phyloP scores from a whole-genome alignment of 2,113 vertebrate genomes.

The Jaculus jaculus region DNA sequence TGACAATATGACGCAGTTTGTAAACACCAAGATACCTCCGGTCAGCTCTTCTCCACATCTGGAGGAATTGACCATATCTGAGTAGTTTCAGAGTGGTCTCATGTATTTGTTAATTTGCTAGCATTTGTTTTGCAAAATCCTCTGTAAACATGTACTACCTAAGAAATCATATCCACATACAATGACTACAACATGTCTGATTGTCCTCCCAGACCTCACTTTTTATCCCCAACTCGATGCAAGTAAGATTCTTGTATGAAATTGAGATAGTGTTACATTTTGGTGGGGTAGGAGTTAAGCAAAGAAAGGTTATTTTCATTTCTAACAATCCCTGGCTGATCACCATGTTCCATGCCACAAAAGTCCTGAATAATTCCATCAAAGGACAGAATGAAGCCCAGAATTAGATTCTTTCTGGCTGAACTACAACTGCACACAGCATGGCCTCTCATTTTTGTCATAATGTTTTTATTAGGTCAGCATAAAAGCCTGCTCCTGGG shows the following conservation, averaged over 20 bases:
- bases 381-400: conserved; percentile 80
- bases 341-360: conserved; percentile 83
- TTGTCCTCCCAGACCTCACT: background rate
- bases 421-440: conserved; percentile 75
- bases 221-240: background rate
- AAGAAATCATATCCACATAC: background rate
- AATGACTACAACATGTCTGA: background rate
- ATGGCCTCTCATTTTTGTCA: conserved; percentile 77
- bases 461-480: conserved; percentile 52
- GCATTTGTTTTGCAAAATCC: background rate
- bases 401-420: conserved; percentile 83
- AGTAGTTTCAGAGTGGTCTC: background rate
- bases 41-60: too few species aligned
- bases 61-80: background rate
- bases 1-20: accelerated
- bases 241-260: background rate
- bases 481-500: background rate
- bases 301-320: conserved; percentile 85
- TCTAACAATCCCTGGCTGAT: conserved; percentile 81
- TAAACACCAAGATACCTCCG: background rate
- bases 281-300: conserved; percentile 50
- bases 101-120: background rate
- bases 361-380: conserved; percentile 83
- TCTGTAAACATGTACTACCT: background rate
- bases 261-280: conserved; percentile 52